phyloP scores from a whole-genome alignment of 2,113 vertebrate species.

The Engystomops pustulosus region DNA sequence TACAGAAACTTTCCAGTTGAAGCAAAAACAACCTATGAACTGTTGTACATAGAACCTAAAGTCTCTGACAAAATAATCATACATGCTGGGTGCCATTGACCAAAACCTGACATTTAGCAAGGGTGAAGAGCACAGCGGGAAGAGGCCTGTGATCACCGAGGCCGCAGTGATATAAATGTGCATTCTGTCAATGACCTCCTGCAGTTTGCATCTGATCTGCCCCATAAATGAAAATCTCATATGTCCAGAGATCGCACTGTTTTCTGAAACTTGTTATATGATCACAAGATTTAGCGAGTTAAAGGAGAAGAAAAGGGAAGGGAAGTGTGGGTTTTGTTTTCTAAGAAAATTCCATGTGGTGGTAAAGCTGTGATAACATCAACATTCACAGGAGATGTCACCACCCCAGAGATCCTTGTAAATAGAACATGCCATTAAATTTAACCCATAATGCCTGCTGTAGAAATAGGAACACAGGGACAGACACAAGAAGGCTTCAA shows the following conservation, averaged over 20 bases:
- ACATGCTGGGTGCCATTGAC: constrained; percentile 42
- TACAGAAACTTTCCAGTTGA: not conserved
- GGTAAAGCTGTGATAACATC: constrained; percentile 51
- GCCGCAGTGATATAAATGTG: constrained; percentile 11
- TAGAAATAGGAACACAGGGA: not conserved
- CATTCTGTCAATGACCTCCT: constrained; percentile 46
- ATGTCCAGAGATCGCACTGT: constrained; percentile 23
- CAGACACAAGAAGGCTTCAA: no score
- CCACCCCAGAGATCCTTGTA: constrained; percentile 15
- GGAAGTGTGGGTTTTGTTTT: constrained; percentile 24
- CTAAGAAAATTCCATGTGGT: constrained; percentile 45
- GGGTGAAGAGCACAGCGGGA: constrained; percentile 44
- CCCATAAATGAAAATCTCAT: constrained; percentile 37
- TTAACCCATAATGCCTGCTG: not conserved
- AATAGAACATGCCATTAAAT: constrained; percentile 18
- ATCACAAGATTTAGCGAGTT: constrained; percentile 15
- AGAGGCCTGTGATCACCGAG: constrained; percentile 12
- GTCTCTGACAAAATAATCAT: constrained; percentile 42
- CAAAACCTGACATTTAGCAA: constrained; percentile 42
- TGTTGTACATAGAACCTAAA: constrained; percentile 31
- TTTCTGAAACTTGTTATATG: constrained; percentile 42
- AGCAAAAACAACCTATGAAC: constrained; percentile 10
- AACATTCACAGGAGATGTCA: constrained; percentile 36
- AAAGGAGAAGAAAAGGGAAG: not conserved
- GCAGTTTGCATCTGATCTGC: constrained; percentile 42